Evolutionary conservation across 2,888 invertebrate species (phyloP), one percentile per base, ranked within the genome.

Genomic region (Eristalis tenax): DNA sequence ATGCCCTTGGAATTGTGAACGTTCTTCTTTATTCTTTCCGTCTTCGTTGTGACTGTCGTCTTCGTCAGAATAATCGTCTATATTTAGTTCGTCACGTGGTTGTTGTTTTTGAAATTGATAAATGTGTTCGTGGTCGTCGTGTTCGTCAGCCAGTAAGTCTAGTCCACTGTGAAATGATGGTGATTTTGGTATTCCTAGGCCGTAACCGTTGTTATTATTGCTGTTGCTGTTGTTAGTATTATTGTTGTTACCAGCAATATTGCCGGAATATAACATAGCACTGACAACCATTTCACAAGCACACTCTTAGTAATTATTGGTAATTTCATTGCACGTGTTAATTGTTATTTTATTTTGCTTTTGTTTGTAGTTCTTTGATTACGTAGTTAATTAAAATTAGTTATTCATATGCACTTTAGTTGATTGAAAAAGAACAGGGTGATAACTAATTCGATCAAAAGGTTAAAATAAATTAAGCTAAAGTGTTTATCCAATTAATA

Each of bases 121-220:
- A 18, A 77, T 38, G 80, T 81, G 83, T 71, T 89, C 79, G 78
- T 89, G 89, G 95, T 90, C 89, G 90, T 91, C 90, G 75, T 90
- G 89, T 77, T 90, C 95, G 90, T 94, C 95, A 85, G 96, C 96
- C 90, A 96, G 96, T 91, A 96, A 95, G 93, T 97, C 97, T 90
- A 97, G 94, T 81, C 97, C 97, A 93, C 97, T 96, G 93, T 97
- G 97, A 93, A 97, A 97, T 92, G 97, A 97, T 89, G 97, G 97
- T 91, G 97, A 97, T 93, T 97, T 97, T 90, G 97, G 97, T 91
- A 97, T 96, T 89, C 97, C 96, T 92, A 96, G 94, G 90, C 92
- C 92, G 77, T 91, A 91, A 68, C 91, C 90, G 79, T 89, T 88
- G 85, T 83, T 82, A 56, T 88, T 88, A 56, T 95, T 94, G 91